Percentiles rank a stretch among this genome's conserved stretches.
These are phyloP conservation scores for Pseudochirops cupreus DNA, from an alignment of 2,797 vertebrate genomes.

Conservation along the genomic window DNA sequence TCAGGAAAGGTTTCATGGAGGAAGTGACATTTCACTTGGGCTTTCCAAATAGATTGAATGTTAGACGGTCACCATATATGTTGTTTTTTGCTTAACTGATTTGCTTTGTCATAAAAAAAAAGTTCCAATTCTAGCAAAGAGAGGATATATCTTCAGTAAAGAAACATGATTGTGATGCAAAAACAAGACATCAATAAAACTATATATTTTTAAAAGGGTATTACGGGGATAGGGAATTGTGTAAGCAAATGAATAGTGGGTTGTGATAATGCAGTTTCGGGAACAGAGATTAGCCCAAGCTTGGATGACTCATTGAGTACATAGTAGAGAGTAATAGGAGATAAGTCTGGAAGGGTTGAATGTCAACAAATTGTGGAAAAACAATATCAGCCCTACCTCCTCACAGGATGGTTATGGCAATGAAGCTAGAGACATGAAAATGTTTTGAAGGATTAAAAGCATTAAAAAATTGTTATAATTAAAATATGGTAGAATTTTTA, in stretches of 20 bases:
- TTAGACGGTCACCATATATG: background rate
- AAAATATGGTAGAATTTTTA: background rate
- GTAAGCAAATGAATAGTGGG: background rate
- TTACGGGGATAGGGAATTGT: background rate
- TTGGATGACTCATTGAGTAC: background rate
- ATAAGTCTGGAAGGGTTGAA: background rate
- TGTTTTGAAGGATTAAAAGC: background rate
- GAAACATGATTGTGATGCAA: background rate
- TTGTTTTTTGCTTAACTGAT: background rate
- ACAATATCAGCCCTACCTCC: background rate
- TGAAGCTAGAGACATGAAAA: background rate
- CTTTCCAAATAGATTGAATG: background rate
- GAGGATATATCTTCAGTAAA: background rate
- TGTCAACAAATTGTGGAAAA: background rate
- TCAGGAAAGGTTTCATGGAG: background rate
- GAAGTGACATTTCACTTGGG: background rate
- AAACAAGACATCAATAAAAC: background rate
- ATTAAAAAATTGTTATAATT: background rate
- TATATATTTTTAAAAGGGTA: background rate
- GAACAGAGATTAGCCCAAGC: background rate
- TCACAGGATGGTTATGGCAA: background rate
- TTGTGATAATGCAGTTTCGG: background rate
- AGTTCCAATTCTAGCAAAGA: background rate
- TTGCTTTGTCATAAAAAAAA: background rate
- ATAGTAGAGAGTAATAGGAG: background rate